Evolutionary conservation across 2,888 invertebrate genomes (phyloP), one percentile per base, ranked within the genome.

Genomic region (Coleophora flavipennella): DNA sequence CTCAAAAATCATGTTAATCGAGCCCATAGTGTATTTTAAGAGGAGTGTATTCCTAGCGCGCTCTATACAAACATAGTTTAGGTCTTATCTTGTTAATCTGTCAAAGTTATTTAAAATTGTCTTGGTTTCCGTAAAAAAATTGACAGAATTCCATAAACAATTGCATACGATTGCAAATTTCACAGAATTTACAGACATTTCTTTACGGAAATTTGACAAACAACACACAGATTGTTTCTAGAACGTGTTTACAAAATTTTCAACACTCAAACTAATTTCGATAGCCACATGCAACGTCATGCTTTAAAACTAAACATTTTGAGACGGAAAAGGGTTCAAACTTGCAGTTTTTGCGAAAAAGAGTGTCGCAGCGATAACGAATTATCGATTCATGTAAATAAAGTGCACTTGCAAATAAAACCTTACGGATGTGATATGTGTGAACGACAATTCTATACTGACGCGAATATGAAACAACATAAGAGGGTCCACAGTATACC

Each of bases 351-450:
- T 38, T 84, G 83, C 35, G 80, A 81, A 39, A 79, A 70, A 41
- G 67, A 67, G 6, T 80, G 64, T 48, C 43, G 57, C 14, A 70
- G 67, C 35, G 70, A 74, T 38, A 78, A 78, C 13, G 61, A 73
- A 46, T 69, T 84, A 1, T 72, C 73, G 0, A 41, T 79, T 0
- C 83, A 84, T 32, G 79, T 84, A 0, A 84, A 84, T 56, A 84
- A 79, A 45, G 53, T 62, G 0, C 83, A 84, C 59, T 68, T 84
- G 38, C 74, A 74, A 59, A 78, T 83, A 33, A 83, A 80, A 57
- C 80, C 83, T 0, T 81, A 75, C 43, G 50, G 47, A 36, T 84
- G 83, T 42, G 81, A 83, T 35, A 83, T 84, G 83, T 83, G 83
- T 20, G 77, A 80, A 0, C 59, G 53, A 34, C 62, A 71, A n/a